Evolutionary conservation across 2,888 invertebrate genomes (phyloP).

Genomic region (Leptura quadrifasciata): DNA sequence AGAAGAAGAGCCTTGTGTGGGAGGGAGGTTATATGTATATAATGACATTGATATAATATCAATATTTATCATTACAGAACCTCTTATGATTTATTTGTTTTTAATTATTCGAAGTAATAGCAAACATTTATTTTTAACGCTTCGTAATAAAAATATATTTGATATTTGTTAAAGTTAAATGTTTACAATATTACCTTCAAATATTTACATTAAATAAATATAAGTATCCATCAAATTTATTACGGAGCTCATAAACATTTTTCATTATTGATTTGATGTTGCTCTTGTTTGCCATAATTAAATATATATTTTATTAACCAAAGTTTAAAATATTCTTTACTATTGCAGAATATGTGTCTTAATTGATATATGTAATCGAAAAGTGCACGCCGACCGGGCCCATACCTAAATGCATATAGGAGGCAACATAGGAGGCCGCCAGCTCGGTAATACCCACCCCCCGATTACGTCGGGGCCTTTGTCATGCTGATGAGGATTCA

Average conservation of each 20-base stretch:
- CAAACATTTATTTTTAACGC: background rate
- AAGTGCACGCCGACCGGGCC: too few relatives aligned
- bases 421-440: too few relatives aligned
- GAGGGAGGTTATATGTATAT: too few relatives aligned
- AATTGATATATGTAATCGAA: too few relatives aligned
- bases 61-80: background rate
- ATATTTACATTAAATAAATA: constrained; percentile 20
- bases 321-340: too few relatives aligned
- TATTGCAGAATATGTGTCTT: too few relatives aligned
- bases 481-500: too few relatives aligned
- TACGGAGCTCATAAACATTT: background rate
- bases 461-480: too few relatives aligned
- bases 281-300: background rate
- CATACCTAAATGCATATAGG: too few relatives aligned
- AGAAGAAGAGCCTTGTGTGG: too few relatives aligned
- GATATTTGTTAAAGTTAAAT: constrained; percentile 17
- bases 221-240: constrained; percentile 16
- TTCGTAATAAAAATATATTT: constrained; percentile 5
- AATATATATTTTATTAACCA: too few relatives aligned
- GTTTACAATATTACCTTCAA: constrained; percentile 21
- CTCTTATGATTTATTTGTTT: constrained; percentile 21
- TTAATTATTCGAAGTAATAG: background rate
- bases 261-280: background rate
- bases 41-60: background rate
- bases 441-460: too few relatives aligned